These are phyloP conservation scores for Fragum sueziense DNA, from an alignment of 2,888 invertebrate species.

Conservation along the genomic window DNA sequence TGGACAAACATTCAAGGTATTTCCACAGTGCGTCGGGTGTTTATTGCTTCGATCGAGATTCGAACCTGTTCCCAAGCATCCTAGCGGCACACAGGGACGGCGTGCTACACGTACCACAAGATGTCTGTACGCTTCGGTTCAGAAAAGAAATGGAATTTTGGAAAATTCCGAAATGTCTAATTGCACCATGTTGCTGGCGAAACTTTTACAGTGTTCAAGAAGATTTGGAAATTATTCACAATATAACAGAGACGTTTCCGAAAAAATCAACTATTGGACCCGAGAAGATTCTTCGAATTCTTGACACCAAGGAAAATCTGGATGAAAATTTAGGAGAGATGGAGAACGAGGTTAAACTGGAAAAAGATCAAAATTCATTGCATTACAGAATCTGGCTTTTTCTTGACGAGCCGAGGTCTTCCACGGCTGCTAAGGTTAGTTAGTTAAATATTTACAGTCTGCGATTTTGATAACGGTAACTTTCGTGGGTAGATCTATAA, in stretches of 20 bases:
- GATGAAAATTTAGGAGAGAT: no score
- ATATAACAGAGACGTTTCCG: background rate
- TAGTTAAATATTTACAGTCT: no score
- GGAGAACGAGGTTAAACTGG: background rate
- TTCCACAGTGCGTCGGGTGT: background rate
- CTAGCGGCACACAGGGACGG: constrained; percentile 6
- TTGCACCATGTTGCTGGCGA: constrained; percentile 8
- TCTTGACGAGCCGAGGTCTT: background rate
- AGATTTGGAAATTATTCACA: background rate
- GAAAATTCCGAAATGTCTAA: background rate
- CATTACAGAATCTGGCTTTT: background rate
- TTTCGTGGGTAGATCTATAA: no score
- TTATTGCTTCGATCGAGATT: constrained; percentile 5
- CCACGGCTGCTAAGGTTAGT: background rate
- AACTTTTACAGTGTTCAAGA: background rate
- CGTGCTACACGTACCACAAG: background rate
- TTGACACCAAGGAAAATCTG: background rate
- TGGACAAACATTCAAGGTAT: background rate
- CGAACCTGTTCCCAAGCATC: background rate
- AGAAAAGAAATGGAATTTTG: constrained; percentile 5
- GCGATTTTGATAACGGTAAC: no score
- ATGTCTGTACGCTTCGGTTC: background rate
- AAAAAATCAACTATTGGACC: background rate
- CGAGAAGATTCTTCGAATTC: background rate
- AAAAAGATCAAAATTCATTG: background rate